A percentile compares a stretch with the other conserved stretches of the same genome.
These are phyloP conservation scores for Metellina segmentata DNA, from an alignment of 2,888 invertebrate species.

Conservation along the genomic window DNA sequence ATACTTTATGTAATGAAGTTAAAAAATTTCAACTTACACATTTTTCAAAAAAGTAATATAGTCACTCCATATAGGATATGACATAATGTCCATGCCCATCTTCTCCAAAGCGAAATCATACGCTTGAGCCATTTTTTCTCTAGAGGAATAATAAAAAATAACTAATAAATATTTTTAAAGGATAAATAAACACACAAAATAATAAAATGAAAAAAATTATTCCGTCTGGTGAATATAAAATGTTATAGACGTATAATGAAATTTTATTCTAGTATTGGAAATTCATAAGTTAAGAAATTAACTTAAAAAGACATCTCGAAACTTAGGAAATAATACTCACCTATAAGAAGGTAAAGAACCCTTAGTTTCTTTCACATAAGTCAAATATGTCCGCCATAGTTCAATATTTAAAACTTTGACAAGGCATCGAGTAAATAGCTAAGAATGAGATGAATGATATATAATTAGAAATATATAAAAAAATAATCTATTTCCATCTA, in stretches of 20 bases:
- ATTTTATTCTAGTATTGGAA: neutral
- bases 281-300: neutral
- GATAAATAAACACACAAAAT: neutral
- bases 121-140: slow-evolving; percentile 99
- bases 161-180: neutral
- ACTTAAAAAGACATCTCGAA: neutral
- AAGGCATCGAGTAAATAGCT: slow-evolving; percentile 98
- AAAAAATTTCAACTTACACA: slow-evolving; percentile 83
- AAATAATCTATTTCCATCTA: neutral
- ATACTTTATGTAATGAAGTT: neutral
- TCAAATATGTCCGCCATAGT: slow-evolving; percentile 97
- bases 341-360: slow-evolving; percentile 85
- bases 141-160: slow-evolving; percentile 80
- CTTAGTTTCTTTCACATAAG: slow-evolving; percentile 99
- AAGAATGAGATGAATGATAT: slow-evolving; percentile 79
- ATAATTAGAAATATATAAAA: neutral
- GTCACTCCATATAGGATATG: slow-evolving; percentile 98
- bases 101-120: slow-evolving; percentile 99
- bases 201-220: neutral
- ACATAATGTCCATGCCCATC: slow-evolving; percentile 98
- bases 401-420: slow-evolving; percentile 99
- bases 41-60: slow-evolving; percentile 97
- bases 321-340: slow-evolving; percentile 26
- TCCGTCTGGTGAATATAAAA: too few relatives aligned
- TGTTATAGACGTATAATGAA: neutral